A percentile compares a stretch with the other conserved stretches of the same genome.
phyloP scores from a whole-genome alignment of 1,140 invertebrate species.

The Lepidurus packardi region DNA sequence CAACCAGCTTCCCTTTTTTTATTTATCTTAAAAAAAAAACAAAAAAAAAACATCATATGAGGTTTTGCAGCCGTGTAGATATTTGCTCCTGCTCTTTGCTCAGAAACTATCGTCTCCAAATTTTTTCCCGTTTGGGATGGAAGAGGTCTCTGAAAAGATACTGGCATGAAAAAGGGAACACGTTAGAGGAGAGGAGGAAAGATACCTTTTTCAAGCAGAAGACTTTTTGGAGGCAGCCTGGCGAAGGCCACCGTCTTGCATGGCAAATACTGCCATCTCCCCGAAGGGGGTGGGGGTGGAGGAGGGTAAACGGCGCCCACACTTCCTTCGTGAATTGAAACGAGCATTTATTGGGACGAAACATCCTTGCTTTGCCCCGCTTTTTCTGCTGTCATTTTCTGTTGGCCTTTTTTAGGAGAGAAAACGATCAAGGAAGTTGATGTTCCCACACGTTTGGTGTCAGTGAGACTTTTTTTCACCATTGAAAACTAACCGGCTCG shows the following conservation, averaged over 20 bases:
- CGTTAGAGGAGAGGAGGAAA: not conserved
- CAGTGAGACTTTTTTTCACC: not conserved
- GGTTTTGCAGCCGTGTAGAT: not conserved
- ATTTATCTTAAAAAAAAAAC: no score
- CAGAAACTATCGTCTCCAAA: not conserved
- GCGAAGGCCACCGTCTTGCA: not conserved
- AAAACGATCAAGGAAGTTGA: not conserved
- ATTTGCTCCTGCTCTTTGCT: not conserved
- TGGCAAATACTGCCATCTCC: slow-evolving; percentile 12
- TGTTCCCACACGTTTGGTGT: not conserved
- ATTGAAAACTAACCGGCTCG: not conserved
- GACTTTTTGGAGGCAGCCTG: not conserved
- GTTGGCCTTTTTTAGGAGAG: not conserved
- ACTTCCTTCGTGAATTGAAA: slow-evolving; percentile 18
- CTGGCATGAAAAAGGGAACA: slow-evolving; percentile 2
- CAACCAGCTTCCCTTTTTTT: not conserved
- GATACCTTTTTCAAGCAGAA: slow-evolving; percentile 1
- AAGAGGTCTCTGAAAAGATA: not conserved
- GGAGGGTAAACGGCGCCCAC: not conserved
- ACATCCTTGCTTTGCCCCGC: not conserved
- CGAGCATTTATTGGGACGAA: slow-evolving; percentile 8
- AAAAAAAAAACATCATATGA: not conserved
- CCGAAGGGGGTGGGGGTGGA: not conserved
- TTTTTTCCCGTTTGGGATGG: not conserved
- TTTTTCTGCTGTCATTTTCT: not conserved